Evolutionary conservation across 2,797 vertebrate genomes (phyloP).

Genomic region (Lithobates sylvaticus): DNA sequence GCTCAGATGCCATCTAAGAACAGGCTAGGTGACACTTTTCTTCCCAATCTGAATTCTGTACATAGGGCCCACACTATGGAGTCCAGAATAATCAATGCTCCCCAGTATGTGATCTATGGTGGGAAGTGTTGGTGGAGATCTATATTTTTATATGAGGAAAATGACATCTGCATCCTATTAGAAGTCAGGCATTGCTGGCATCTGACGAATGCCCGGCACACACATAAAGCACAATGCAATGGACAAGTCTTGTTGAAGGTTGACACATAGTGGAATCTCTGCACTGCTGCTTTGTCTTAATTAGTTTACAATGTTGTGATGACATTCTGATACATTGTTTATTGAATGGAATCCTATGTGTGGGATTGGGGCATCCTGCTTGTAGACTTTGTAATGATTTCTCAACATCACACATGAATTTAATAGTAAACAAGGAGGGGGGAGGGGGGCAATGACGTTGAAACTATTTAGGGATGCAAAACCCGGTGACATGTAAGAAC

Average conservation of each 20-base stretch:
- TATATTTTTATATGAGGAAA: too few relatives aligned
- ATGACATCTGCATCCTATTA: not conserved
- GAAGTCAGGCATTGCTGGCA: not conserved
- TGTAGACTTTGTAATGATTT: slow-evolving; percentile 33
- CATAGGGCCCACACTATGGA: too few relatives aligned
- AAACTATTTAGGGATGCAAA: not conserved
- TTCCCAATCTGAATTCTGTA: too few relatives aligned
- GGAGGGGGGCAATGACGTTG: not conserved
- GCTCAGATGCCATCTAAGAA: too few relatives aligned
- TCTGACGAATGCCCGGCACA: not conserved
- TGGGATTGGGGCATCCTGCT: not conserved
- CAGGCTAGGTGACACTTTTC: too few relatives aligned
- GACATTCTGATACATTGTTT: not conserved
- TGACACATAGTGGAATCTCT: not conserved
- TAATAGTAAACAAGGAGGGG: not conserved
- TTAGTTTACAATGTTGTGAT: slow-evolving; percentile 28
- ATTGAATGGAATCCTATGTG: not conserved
- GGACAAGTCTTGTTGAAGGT: not conserved
- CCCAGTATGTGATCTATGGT: too few relatives aligned
- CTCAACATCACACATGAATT: slow-evolving; percentile 12
- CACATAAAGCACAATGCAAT: not conserved
- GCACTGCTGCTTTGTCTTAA: not conserved
- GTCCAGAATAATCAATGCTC: too few relatives aligned
- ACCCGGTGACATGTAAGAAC: too few relatives aligned
- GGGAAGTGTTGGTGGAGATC: too few relatives aligned